Evolutionary conservation across 2,113 vertebrate genomes (phyloP), one percentile per base, ranked within the genome.

Genomic region (Phrynosoma platyrhinos): DNA sequence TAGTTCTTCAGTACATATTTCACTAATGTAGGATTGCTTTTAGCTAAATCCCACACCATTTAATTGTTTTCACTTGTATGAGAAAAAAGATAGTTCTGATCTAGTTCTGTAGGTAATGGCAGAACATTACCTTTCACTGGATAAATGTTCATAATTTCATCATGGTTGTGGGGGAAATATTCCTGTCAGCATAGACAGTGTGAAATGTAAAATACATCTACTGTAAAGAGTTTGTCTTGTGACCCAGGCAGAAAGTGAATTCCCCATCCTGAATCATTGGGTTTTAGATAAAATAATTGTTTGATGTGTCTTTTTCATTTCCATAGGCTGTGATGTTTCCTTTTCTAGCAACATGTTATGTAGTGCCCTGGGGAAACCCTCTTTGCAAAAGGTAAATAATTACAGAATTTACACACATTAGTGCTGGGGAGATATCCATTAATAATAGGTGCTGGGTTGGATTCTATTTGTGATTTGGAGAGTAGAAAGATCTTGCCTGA

Each of bases 311-410:
- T 66, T 77, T 91, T 89, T 91, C 23, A 21, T 88, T 53, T 87
- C 64, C 90, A 36, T 32, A 90, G 89, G 9, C 42, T 64, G 62
- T 53, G 32, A 27, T 64, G 81, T 93, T 16, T 55, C 53, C 9
- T 79, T 87, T 78, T 62, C 55, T 87, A 90, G 72, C 30, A 89
- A 89, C 81, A 85, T 79, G 64, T 86, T 82, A 85, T 77, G 30
- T 72, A 79, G 32, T 66, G 79, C 80, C 25, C 42, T 10, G 40
- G 53, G 87, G 76, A 86, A 85, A 64, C 52, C 55, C 40, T 72
- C 78, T 8, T 42, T 47, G 36, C 76, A 52, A 5, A 88, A 78
- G 88, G 89, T 89, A 91, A 92, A 91, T n/a, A 83, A 79, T 74
- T 74, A 27, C 64, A 47, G 89, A 55, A 69, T 71, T 82, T 85